Conservation (phyloP, 2,888 invertebrate genomes). For the Lottia scabra region DNA sequence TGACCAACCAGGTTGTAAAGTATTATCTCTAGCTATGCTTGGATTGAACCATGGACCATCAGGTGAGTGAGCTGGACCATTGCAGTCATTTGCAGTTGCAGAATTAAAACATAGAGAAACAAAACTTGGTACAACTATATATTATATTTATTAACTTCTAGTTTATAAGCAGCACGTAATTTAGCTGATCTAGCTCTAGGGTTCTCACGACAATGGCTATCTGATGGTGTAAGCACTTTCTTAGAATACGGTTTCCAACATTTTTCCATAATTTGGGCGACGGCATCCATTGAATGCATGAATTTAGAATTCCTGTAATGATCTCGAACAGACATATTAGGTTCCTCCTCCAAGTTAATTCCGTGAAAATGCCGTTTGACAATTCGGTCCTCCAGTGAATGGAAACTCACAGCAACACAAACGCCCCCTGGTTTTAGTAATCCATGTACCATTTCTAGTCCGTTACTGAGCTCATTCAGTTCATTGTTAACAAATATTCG, state of each 20-base stretch:
- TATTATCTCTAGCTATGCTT: too few relatives aligned
- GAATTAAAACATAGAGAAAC: too few relatives aligned
- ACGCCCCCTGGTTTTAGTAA: constrained; percentile 84
- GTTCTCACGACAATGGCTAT: constrained; percentile 82
- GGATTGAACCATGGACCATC: too few relatives aligned
- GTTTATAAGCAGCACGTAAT: constrained; percentile 84
- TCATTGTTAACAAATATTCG: constrained; percentile 97
- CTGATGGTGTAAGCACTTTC: constrained; percentile 82
- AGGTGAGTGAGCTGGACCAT: too few relatives aligned
- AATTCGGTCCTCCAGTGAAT: constrained; percentile 93
- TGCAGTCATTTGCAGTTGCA: too few relatives aligned
- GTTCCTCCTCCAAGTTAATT: constrained; percentile 55
- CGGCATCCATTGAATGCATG: constrained; percentile 75
- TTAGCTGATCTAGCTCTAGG: constrained; percentile 91
- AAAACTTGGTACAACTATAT: too few relatives aligned
- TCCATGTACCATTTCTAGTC: constrained; percentile 79
- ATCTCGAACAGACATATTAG: constrained; percentile 40
- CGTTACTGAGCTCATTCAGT: constrained; percentile 93
- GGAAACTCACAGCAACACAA: constrained; percentile 87
- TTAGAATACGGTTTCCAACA: constrained; percentile 85
- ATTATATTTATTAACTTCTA: neutral
- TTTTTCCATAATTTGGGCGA: constrained; percentile 76
- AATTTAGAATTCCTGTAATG: constrained; percentile 76
- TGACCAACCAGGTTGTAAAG: too few relatives aligned
- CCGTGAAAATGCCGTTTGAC: constrained; percentile 85